Percentiles rank a stretch among this genome's conserved stretches.
Evolutionary conservation across 2,797 vertebrate genomes (phyloP).

Genomic region (Ctenosaura bakeri): DNA sequence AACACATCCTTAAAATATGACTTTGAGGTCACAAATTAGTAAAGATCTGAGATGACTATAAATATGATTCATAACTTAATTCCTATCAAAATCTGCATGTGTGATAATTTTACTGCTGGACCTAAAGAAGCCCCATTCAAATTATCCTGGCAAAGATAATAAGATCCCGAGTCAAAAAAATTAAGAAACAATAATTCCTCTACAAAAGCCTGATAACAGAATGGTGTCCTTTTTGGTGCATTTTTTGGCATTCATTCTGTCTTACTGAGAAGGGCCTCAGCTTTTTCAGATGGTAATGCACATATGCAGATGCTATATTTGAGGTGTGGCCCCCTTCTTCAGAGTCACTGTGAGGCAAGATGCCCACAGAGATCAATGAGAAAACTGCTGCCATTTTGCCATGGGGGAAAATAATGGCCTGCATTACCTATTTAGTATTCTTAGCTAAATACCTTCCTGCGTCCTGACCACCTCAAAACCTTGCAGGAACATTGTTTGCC

Average conservation of each 20-base stretch:
- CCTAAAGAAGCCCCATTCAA: too few species aligned
- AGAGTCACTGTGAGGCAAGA: too few species aligned
- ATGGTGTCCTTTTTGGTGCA: not conserved
- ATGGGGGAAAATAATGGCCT: too few species aligned
- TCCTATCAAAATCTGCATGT: not conserved
- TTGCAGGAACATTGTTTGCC: too few species aligned
- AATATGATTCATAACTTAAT: not conserved
- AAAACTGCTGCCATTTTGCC: too few species aligned
- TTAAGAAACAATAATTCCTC: not conserved
- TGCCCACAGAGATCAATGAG: too few species aligned
- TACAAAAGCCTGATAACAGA: too few species aligned
- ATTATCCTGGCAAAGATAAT: not conserved
- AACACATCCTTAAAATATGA: conserved; percentile 20
- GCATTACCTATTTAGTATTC: too few species aligned
- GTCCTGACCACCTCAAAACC: too few species aligned
- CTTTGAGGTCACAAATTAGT: not conserved
- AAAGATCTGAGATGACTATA: not conserved
- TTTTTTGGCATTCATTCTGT: not conserved
- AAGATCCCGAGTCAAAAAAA: not conserved
- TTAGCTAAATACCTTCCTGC: too few species aligned
- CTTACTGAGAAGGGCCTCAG: not conserved
- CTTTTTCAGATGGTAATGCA: not conserved
- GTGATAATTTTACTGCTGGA: not conserved
- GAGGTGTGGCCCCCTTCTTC: too few species aligned
- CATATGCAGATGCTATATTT: too few species aligned